Evolutionary conservation across 64 coral and sea anemone species (phyloP).

Genomic region (Catalaphyllia jardinei): DNA sequence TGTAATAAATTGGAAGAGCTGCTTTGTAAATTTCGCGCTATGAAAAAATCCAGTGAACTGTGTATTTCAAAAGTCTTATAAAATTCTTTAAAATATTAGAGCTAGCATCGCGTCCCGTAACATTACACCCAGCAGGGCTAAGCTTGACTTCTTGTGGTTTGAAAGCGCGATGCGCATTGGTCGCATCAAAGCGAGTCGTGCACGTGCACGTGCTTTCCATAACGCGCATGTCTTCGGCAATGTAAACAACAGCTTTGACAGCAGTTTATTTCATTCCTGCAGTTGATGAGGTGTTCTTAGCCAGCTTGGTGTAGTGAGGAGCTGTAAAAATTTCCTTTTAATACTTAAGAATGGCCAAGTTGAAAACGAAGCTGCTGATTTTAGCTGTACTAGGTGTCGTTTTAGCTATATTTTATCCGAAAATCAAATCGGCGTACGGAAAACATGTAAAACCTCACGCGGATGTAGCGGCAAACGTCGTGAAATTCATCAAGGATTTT

Average conservation of each 20-base stretch:
- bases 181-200: conserved; percentile 22
- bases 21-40: too few relatives aligned
- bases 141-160: conserved; percentile 10
- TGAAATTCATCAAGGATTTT: conserved; percentile 74
- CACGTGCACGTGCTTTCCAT: conserved; percentile 20
- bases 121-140: too few relatives aligned
- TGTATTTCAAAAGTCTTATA: too few relatives aligned
- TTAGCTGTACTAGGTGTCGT: conserved; percentile 82
- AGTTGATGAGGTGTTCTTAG: conserved; percentile 58
- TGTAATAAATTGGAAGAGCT: too few relatives aligned
- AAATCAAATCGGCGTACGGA: conserved; percentile 63
- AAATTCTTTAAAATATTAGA: too few relatives aligned
- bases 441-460: conserved; percentile 88
- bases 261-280: not conserved
- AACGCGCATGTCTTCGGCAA: conserved; percentile 19
- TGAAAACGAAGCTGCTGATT: conserved; percentile 67
- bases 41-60: too few relatives aligned
- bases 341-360: conserved; percentile 56
- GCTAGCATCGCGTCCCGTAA: too few relatives aligned
- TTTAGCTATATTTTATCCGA: conserved; percentile 80
- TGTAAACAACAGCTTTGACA: conserved; percentile 68
- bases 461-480: conserved; percentile 67
- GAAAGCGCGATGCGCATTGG: conserved; percentile 39
- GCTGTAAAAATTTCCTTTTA: not conserved
- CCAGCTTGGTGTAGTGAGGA: not conserved